A percentile compares a stretch with the other conserved stretches of the same genome.
These are phyloP conservation scores for Otus sunia DNA, from an alignment of 2,113 vertebrate species.

Conservation along the genomic window DNA sequence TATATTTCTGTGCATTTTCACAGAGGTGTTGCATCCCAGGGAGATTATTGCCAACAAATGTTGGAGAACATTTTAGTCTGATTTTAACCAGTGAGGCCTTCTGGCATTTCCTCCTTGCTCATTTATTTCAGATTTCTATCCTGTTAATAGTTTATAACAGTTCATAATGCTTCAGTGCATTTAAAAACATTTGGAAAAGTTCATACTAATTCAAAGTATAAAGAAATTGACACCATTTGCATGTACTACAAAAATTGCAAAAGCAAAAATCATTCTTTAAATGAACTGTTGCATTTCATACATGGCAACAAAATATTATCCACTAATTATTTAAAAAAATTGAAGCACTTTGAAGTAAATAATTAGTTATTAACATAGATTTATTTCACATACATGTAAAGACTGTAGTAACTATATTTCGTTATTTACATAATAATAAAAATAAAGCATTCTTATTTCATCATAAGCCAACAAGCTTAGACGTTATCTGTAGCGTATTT, in stretches of 20 bases:
- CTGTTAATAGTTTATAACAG: not conserved
- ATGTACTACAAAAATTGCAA: not conserved
- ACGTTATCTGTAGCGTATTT: not conserved
- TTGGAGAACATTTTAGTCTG: not conserved
- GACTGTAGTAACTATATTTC: not conserved
- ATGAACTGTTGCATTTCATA: not conserved
- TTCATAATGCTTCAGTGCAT: not conserved
- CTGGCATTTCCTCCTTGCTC: not conserved
- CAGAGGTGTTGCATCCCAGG: not conserved
- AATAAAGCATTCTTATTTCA: not conserved
- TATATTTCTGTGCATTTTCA: conserved; percentile 1
- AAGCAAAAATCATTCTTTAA: not conserved
- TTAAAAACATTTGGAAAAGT: not conserved
- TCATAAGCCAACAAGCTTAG: not conserved
- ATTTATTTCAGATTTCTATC: not conserved
- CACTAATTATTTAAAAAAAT: not conserved
- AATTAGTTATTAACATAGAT: not conserved
- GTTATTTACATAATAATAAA: not conserved
- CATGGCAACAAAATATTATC: not conserved
- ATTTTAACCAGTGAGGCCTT: not conserved
- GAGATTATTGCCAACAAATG: not conserved
- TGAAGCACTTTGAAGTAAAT: not conserved
- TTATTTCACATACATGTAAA: not conserved
- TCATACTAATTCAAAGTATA: not conserved
- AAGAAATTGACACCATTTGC: not conserved